These are phyloP conservation scores for Gryllus bimaculatus DNA, from an alignment of 1,140 invertebrate genomes.

Conservation along the genomic window DNA sequence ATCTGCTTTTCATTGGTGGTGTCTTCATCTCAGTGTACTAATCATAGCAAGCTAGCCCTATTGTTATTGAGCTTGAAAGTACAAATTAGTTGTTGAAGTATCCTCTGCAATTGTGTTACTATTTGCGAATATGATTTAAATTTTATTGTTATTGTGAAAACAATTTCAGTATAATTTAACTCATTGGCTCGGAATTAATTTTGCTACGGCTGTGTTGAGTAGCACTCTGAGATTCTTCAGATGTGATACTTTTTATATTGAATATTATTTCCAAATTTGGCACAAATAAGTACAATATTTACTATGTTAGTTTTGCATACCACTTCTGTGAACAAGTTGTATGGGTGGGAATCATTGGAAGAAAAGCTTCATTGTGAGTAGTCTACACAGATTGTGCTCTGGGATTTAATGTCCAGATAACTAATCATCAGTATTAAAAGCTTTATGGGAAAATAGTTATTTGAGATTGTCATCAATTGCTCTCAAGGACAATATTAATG, in stretches of 20 bases:
- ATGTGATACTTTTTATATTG: background rate
- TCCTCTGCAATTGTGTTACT: background rate
- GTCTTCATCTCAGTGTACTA: background rate
- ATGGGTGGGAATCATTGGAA: background rate
- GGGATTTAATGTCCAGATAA: no score
- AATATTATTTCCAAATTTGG: background rate
- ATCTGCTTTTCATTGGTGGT: background rate
- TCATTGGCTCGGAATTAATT: background rate
- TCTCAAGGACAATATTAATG: background rate
- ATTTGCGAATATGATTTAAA: background rate
- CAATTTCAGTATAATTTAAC: background rate
- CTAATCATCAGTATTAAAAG: background rate
- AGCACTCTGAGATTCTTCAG: no score
- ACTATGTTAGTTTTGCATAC: background rate
- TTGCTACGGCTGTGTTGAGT: no score
- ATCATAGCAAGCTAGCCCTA: background rate
- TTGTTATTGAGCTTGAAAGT: background rate
- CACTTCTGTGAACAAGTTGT: background rate
- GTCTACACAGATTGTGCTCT: background rate
- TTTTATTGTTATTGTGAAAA: background rate
- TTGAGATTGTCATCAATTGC: background rate
- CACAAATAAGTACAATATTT: background rate
- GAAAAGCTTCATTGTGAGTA: background rate
- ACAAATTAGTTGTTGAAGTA: background rate
- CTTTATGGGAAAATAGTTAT: background rate